phyloP scores from a whole-genome alignment of 2,113 vertebrate genomes.

The Sinocyclocheilus anshuiensis region DNA sequence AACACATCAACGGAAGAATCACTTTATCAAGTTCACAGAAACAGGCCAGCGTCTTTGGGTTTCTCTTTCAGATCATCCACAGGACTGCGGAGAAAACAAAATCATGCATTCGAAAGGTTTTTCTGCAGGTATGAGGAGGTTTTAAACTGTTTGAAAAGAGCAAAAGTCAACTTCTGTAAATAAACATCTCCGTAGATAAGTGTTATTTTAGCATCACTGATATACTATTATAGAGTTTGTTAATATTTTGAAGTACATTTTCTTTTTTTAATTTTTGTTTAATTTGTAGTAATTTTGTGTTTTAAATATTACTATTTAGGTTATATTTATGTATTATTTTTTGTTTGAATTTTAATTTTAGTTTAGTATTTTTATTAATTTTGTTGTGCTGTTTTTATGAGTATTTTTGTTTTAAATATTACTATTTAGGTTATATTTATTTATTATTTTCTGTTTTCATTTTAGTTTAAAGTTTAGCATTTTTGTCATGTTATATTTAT shows the following conservation, averaged over 20 bases:
- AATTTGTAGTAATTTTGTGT: neutral
- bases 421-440: too few species aligned
- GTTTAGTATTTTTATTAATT: too few species aligned
- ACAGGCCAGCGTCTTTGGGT: neutral
- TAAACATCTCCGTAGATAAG: neutral
- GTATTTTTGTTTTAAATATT: too few species aligned
- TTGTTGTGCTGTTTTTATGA: too few species aligned
- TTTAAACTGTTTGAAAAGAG: neutral
- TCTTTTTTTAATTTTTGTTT: neutral
- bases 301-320: too few species aligned
- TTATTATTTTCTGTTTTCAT: too few species aligned
- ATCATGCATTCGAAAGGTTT: conserved; percentile 66
- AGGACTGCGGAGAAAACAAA: conserved; percentile 73
- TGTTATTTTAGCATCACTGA: neutral
- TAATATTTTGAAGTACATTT: neutral
- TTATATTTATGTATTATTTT: too few species aligned
- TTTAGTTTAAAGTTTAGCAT: too few species aligned
- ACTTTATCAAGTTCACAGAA: neutral
- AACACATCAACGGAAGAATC: neutral
- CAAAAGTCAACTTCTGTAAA: neutral
- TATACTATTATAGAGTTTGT: neutral
- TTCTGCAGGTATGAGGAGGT: conserved; percentile 63
- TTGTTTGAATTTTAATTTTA: too few species aligned
- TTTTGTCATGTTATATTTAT: too few species aligned
- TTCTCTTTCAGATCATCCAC: conserved; percentile 62